Evolutionary conservation across 2,888 invertebrate species (phyloP), one percentile per base, ranked within the genome.

Genomic region (Uloborus plumipes): DNA sequence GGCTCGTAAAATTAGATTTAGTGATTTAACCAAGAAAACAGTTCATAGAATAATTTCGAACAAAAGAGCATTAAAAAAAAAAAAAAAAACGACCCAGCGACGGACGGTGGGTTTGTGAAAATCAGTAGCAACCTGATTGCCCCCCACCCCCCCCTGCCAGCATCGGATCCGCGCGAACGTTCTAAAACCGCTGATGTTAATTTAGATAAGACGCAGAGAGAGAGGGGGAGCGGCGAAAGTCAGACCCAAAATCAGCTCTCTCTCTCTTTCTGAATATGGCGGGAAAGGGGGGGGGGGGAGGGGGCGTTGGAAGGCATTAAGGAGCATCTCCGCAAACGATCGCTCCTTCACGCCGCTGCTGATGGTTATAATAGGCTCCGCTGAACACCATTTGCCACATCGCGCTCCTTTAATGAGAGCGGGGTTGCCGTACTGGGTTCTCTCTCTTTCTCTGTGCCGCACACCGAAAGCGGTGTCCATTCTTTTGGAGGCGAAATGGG

Each of bases 301-400:
- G 55, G 71, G 71, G 61, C 47, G 59, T 9, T 31, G 1, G 64
- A 49, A 64, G 47, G 69, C 31, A 74, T 74, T 69, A 74, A 69
- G 74, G 74, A 75, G 76, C 59, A 71, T 65, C 70, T 20, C 66
- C 39, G 50, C 20, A 69, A 74, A 53, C 66, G 75, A 75, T 82
- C 81, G 81, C 71, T 82, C 72, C 81, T 82, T 82, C 81, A 76
- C 81, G 75, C 75, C 51, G 22, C 22, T 53, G 65, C 81, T 75
- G 75, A 72, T 82, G 81, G 81, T 75, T 82, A 76, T 82, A 82
- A 82, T 82, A 75, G 81, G 81, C 75, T 76, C 66, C 47, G 75
- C 59, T 71, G 81, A 82, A 71, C 81, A 71, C 71, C 81, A 82
- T 82, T 76, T 82, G 75, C 76, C 81, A 66, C 81, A 76, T 66